phyloP scores from a whole-genome alignment of 2,797 vertebrate genomes.

The Sorex maritimensis region DNA sequence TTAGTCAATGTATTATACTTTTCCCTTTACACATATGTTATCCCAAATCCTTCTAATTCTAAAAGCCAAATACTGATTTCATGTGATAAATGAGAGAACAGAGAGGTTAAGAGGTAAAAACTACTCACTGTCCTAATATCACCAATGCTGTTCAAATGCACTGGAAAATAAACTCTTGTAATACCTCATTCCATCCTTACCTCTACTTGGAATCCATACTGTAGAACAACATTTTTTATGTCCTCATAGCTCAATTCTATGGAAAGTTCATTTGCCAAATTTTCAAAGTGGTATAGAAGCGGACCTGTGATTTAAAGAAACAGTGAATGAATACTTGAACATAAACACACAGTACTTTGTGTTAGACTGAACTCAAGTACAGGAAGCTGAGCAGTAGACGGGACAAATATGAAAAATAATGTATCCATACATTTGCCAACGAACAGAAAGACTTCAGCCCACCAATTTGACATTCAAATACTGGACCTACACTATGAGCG shows the following conservation, averaged over 20 bases:
- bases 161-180: constrained; percentile 14
- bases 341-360: constrained; percentile 32
- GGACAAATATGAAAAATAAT: constrained; percentile 39
- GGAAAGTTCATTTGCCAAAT: constrained; percentile 98
- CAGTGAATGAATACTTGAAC: constrained; percentile 63
- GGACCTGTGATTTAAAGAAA: constrained; percentile 92
- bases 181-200: constrained; percentile 89
- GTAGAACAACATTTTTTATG: constrained; percentile 95
- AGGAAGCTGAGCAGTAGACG: constrained; percentile 29
- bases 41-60: constrained; percentile 53
- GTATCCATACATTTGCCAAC: background rate
- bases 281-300: constrained; percentile 98
- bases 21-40: constrained; percentile 26
- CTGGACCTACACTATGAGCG: background rate
- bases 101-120: background rate
- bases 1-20: background rate
- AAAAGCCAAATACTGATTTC: constrained; percentile 12
- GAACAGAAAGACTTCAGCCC: background rate
- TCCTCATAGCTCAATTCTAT: constrained; percentile 99
- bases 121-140: background rate
- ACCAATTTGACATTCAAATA: background rate
- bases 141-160: background rate
- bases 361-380: constrained; percentile 22
- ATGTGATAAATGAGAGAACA: constrained; percentile 63
- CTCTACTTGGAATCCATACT: constrained; percentile 97